Evolutionary conservation across 2,797 vertebrate genomes (phyloP).

Genomic region (Dromococcyx pavoninus): DNA sequence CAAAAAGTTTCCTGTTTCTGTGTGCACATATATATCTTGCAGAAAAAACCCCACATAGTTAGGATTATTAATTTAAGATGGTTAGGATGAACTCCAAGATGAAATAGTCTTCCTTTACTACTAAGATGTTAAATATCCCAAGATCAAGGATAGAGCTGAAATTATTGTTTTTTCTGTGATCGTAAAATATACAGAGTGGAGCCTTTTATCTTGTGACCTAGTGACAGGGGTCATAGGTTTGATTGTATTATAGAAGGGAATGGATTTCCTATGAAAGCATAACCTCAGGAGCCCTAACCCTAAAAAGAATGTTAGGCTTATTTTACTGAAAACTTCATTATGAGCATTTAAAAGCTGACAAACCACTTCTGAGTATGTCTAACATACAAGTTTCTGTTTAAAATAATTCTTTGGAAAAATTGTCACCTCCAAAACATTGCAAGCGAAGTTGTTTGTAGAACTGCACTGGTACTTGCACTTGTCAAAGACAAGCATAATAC

Average conservation of each 20-base stretch:
- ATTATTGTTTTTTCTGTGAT: conserved; percentile 52
- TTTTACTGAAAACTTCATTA: neutral
- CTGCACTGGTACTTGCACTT: neutral
- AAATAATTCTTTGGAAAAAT: neutral
- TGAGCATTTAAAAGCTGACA: neutral
- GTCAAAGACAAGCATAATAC: neutral
- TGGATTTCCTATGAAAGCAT: conserved; percentile 54
- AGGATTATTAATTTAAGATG: conserved; percentile 59
- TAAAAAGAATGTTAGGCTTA: neutral
- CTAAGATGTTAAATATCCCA: conserved; percentile 40
- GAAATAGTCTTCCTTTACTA: conserved; percentile 42
- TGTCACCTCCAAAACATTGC: neutral
- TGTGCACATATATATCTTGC: conserved; percentile 16
- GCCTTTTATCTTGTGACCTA: conserved; percentile 54
- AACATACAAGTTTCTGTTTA: neutral
- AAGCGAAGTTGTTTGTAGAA: neutral
- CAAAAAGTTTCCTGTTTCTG: conserved; percentile 45
- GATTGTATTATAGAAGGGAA: conserved; percentile 31
- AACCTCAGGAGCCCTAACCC: conserved; percentile 30
- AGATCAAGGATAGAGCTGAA: conserved; percentile 61
- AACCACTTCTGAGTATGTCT: neutral
- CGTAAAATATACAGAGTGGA: conserved; percentile 46
- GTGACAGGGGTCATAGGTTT: conserved; percentile 42
- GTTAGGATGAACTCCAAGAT: conserved; percentile 45
- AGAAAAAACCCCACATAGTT: neutral